Base-by-base conservation (phyloP, 1,140 invertebrate genomes). In the Nasonia vitripennis region DNA sequence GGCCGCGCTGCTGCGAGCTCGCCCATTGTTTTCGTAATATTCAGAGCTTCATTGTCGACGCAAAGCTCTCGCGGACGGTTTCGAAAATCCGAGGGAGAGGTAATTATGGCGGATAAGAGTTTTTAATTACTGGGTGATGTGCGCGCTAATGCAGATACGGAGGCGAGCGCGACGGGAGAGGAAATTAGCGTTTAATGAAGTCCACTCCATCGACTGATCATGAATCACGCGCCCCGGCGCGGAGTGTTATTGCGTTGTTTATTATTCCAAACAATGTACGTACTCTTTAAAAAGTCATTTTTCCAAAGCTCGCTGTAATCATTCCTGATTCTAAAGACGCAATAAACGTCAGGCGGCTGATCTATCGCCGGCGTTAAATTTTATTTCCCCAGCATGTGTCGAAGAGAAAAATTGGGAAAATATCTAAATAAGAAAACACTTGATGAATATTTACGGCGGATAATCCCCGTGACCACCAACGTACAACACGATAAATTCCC, bases 371-470 rank as follows among this genome's bases (percentile, higher is more conserved):
- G 12, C 37, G 37, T 75, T n/a, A 45, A 75, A 75, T 75, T 75
- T 34, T 34, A 34, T 71, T 71, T 34, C 37, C 17, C 20, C 41
- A 1, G 41, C 41, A n/a, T 45, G 73, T 45, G 37, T 75, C 20
- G 27, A 41, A 75, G 68, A 71, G n/a, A 71, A 71, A 71, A 71
- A 71, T 71, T 34, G 23, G 34, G 37, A 75, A 75, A 45, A 75
- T 45, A 34, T 34, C 27, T 51, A 37, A 51, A n/a, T 37, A 41
- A 27, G 75, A 78, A 78, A 78, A 14, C 27, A 20, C 20, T 78
- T 12, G 27, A 78, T 48, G 75, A 78, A 78, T 51, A 51, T 51
- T 51, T 78, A 78, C 75, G n/a, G 41, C 20, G 75, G 75, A 78
- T 78, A 31, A 78, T 23, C 23, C 14, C 31, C 34, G 20, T 20